phyloP scores from a whole-genome alignment of 2,888 invertebrate genomes.

The Galeopsomyia nigrocyanea region DNA sequence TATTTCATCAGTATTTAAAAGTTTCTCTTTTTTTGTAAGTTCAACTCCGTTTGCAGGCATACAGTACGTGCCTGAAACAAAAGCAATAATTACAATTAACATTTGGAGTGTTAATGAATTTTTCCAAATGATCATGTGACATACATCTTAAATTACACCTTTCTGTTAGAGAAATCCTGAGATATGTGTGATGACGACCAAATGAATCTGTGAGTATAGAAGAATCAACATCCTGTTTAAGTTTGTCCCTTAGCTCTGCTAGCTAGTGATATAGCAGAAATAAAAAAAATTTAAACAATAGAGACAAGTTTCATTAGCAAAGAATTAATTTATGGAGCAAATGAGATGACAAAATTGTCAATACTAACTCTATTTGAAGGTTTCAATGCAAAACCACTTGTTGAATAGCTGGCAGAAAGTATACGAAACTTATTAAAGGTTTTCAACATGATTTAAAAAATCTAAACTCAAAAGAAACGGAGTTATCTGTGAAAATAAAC shows the following conservation, averaged over 20 bases:
- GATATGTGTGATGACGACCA: slow-evolving; percentile 91
- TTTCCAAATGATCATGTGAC: not conserved
- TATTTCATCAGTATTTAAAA: slow-evolving; percentile 88
- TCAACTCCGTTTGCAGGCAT: slow-evolving; percentile 97
- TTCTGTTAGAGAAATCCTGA: slow-evolving; percentile 96
- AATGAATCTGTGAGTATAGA: slow-evolving; percentile 81
- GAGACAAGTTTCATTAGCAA: not conserved
- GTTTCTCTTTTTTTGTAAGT: slow-evolving; percentile 80
- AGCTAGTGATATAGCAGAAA: slow-evolving; percentile 57
- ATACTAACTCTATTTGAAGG: slow-evolving; percentile 31
- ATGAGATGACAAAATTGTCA: not conserved
- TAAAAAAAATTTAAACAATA: not conserved
- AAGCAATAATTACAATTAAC: slow-evolving; percentile 12
- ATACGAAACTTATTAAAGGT: not conserved
- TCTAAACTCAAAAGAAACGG: not conserved
- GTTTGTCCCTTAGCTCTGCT: slow-evolving; percentile 55
- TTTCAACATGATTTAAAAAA: slow-evolving; percentile 25
- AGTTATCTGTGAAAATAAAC: not conserved
- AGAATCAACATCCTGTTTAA: slow-evolving; percentile 49
- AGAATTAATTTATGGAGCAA: not conserved
- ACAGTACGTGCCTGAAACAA: slow-evolving; percentile 88
- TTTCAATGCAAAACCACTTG: slow-evolving; percentile 17
- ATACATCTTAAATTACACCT: slow-evolving; percentile 95
- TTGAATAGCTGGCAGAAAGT: slow-evolving; percentile 24
- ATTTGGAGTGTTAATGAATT: not conserved